A percentile compares a stretch with the other conserved stretches of the same genome.
These are phyloP conservation scores for Poecilobothrus nobilitatus DNA, from an alignment of 2,888 invertebrate species.

Conservation along the genomic window DNA sequence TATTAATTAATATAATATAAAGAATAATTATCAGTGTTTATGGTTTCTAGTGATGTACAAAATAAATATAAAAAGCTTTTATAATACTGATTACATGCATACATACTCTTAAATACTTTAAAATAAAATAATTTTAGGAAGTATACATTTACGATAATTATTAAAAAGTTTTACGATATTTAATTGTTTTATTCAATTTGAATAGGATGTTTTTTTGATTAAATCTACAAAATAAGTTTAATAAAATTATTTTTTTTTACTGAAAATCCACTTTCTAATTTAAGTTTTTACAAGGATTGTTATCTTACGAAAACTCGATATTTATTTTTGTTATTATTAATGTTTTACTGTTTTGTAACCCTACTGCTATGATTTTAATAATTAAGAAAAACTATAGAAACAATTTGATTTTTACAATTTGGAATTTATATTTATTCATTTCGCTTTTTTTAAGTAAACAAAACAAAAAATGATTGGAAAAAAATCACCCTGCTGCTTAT, in stretches of 20 bases:
- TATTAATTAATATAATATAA: neutral
- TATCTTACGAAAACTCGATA: constrained; percentile 27
- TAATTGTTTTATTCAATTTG: neutral
- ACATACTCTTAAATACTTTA: too few relatives aligned
- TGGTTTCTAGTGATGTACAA: neutral
- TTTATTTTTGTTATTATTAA: constrained; percentile 15
- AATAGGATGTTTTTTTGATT: neutral
- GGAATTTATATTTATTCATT: too few relatives aligned
- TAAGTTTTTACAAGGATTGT: constrained; percentile 26
- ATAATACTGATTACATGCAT: too few relatives aligned
- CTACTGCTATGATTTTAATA: constrained; percentile 2
- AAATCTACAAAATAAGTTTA: neutral
- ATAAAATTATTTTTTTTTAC: neutral
- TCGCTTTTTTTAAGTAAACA: too few relatives aligned
- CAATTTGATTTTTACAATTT: too few relatives aligned
- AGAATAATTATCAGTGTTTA: neutral
- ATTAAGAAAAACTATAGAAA: neutral
- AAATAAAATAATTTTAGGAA: neutral
- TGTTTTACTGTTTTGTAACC: neutral
- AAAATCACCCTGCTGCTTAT: too few relatives aligned
- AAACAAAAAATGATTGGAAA: too few relatives aligned
- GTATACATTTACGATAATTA: neutral
- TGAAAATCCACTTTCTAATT: constrained; percentile 5
- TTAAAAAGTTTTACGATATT: neutral
- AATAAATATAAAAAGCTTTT: neutral